A percentile compares a stretch with the other conserved stretches of the same genome.
These are phyloP conservation scores for Scyliorhinus canicula DNA, from an alignment of 2,797 vertebrate genomes.

Conservation along the genomic window DNA sequence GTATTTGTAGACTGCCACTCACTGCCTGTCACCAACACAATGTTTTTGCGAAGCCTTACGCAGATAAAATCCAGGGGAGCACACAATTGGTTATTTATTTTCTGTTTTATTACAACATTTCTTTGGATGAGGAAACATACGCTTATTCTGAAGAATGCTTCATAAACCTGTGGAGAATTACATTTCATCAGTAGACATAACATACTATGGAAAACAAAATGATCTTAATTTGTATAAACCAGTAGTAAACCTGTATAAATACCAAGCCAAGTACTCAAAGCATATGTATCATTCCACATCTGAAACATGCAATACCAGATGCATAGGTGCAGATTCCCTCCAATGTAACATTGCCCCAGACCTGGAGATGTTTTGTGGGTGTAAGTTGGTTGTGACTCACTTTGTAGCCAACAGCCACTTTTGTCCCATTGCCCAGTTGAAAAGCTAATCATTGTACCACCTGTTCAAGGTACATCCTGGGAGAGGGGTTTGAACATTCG, in stretches of 20 bases:
- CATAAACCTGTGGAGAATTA: neutral
- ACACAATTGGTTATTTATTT: neutral
- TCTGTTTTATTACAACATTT: neutral
- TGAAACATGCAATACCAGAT: neutral
- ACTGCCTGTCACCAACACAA: constrained; percentile 39
- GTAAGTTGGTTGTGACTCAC: neutral
- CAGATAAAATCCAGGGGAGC: neutral
- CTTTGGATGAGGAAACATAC: neutral
- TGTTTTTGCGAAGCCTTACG: constrained; percentile 25
- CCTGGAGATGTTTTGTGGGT: neutral
- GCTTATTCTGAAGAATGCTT: neutral
- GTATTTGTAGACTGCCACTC: neutral
- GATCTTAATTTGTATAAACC: neutral
- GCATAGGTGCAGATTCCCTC: neutral
- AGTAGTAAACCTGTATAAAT: neutral
- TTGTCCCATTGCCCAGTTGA: neutral
- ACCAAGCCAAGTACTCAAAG: neutral
- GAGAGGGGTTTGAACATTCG: neutral
- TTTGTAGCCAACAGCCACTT: no score
- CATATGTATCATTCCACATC: neutral
- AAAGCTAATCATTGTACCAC: neutral
- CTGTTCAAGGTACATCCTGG: neutral
- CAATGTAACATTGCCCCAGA: no score
- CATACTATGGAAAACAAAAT: neutral
- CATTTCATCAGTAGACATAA: neutral